A percentile compares a stretch with the other conserved stretches of the same genome.
phyloP scores from a whole-genome alignment of 2,888 invertebrate species.

The Acleris emargana region DNA sequence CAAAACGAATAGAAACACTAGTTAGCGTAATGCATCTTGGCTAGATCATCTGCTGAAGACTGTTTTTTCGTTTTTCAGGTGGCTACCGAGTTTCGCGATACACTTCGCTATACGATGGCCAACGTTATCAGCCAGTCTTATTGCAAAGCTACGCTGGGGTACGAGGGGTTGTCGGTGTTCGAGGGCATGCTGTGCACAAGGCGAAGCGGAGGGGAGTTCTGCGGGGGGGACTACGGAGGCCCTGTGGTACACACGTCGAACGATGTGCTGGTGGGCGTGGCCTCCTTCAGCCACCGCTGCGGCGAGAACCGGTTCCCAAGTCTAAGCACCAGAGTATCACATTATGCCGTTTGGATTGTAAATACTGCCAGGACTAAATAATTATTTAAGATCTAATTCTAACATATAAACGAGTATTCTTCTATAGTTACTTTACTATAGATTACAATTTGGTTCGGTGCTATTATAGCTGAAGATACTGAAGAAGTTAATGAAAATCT shows the following conservation, averaged over 20 bases:
- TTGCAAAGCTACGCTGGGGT: constrained; percentile 25
- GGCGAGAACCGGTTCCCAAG: constrained; percentile 26
- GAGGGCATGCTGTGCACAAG: constrained; percentile 23
- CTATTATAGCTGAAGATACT: no score
- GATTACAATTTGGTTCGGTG: background rate
- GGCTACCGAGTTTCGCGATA: constrained; percentile 6
- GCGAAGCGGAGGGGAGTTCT: constrained; percentile 24
- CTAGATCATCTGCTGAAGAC: no score
- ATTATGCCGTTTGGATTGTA: constrained; percentile 24
- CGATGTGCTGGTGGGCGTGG: constrained; percentile 22
- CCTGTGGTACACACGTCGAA: constrained; percentile 18
- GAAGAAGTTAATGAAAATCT: no score
- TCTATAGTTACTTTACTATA: background rate
- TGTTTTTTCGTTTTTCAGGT: constrained; percentile 12
- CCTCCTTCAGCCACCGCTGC: constrained; percentile 22
- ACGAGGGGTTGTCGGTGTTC: constrained; percentile 21
- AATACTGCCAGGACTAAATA: constrained; percentile 8
- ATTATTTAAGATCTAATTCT: no score
- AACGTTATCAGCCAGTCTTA: constrained; percentile 26
- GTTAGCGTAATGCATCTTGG: no score
- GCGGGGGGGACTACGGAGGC: constrained; percentile 28
- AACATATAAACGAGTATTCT: background rate
- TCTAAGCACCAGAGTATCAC: constrained; percentile 24
- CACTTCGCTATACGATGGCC: constrained; percentile 22
- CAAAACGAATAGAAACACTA: no score